Evolutionary conservation across 2,797 vertebrate genomes (phyloP).

Genomic region (Orientallactaga sibirica): DNA sequence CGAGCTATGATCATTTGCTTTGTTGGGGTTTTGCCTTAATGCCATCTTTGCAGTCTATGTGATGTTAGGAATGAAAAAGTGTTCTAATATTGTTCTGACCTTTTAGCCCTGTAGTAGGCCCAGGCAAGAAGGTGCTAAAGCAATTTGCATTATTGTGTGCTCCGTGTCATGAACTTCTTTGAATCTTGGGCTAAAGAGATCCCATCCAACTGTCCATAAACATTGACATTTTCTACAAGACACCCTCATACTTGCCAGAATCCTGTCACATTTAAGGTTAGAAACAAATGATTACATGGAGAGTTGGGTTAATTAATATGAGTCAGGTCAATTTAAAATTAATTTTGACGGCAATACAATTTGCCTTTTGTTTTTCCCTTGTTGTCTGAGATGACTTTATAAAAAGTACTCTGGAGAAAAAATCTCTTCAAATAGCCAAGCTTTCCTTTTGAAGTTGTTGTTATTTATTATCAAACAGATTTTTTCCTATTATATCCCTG

Average conservation of each 20-base stretch:
- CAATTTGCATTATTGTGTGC: constrained; percentile 43
- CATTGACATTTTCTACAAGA: neutral
- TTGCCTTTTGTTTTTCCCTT: constrained; percentile 10
- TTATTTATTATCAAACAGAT: constrained; percentile 2
- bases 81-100: constrained; percentile 65
- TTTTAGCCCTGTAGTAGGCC: constrained; percentile 23
- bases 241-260: neutral
- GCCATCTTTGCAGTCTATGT: constrained; percentile 43
- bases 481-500: neutral
- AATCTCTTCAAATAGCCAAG: constrained; percentile 2
- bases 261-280: constrained; percentile 1
- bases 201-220: neutral
- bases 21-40: constrained; percentile 59
- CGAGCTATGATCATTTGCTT: constrained; percentile 13
- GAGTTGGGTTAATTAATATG: constrained; percentile 60
- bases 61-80: constrained; percentile 69
- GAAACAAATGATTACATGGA: constrained; percentile 52
- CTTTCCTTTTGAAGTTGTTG: constrained; percentile 4
- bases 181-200: constrained; percentile 56
- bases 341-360: constrained; percentile 29
- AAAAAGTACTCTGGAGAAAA: neutral
- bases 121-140: constrained; percentile 40
- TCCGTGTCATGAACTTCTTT: constrained; percentile 34
- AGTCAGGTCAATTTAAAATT: constrained; percentile 58
- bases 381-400: neutral